phyloP scores from a whole-genome alignment of 2,888 invertebrate genomes.

The Epirrhoe tristata region DNA sequence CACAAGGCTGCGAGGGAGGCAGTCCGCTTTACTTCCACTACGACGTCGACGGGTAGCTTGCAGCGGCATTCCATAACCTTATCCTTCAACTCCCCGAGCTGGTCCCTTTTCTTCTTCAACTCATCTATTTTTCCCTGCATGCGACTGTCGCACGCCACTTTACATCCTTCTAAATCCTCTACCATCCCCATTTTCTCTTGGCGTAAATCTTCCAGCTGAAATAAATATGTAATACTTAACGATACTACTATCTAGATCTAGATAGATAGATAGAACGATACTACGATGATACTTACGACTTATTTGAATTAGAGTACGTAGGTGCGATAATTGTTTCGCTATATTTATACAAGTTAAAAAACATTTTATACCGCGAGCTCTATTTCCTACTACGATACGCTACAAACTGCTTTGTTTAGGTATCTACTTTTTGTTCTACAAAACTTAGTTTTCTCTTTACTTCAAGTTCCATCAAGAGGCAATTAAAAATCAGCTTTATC shows the following conservation, averaged over 20 bases:
- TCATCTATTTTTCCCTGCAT: conserved; percentile 59
- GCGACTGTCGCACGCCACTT: conserved; percentile 59
- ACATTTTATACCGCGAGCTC: too few relatives aligned
- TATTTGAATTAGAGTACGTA: too few relatives aligned
- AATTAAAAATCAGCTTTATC: neutral
- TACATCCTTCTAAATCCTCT: conserved; percentile 69
- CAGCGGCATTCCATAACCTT: conserved; percentile 70
- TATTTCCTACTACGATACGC: too few relatives aligned
- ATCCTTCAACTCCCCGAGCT: conserved; percentile 56
- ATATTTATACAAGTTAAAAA: too few relatives aligned
- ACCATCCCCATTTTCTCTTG: conserved; percentile 61
- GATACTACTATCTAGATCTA: too few relatives aligned
- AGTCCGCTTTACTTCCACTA: conserved; percentile 70
- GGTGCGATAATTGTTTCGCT: too few relatives aligned
- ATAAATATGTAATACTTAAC: neutral
- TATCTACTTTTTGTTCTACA: too few relatives aligned
- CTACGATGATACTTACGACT: too few relatives aligned
- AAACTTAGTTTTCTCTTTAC: too few relatives aligned
- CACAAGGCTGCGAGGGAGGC: conserved; percentile 74
- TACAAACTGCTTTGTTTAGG: too few relatives aligned
- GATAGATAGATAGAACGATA: too few relatives aligned
- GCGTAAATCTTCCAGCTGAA: conserved; percentile 62
- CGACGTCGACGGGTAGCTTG: conserved; percentile 63
- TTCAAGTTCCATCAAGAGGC: neutral
- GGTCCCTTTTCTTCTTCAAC: conserved; percentile 58